Evolutionary conservation across 1,140 invertebrate genomes (phyloP), one percentile per base, ranked within the genome.

Genomic region (Diorhabda sublineata): DNA sequence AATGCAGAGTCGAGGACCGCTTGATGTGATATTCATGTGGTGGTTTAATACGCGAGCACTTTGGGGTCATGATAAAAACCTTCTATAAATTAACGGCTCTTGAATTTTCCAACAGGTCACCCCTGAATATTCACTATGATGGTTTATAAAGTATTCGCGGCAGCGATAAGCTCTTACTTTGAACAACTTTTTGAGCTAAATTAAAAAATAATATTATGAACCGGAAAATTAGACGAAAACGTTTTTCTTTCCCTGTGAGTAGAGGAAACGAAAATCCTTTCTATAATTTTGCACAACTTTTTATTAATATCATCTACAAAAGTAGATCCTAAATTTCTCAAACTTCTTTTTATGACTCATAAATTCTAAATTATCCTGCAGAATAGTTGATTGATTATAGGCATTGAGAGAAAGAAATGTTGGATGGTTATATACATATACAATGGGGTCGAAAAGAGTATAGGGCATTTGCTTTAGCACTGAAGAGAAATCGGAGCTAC

Each of bases 201-300:
- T 52, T 52, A 52, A 52, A 52, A 52, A 52, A 52, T 52, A 52
- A 52, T 52, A 52, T 52, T 52, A 52, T 52, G 47, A 52, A 52
- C 2, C 47, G 47, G 47, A 52, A 52, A 52, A 52, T 52, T 52
- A 52, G 47, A 52, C 47, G 47, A 6, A n/a, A 52, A 52, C 47
- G 6, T 52, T 52, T 52, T 52, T 52, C 47, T 52, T n/a, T 26
- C 26, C 26, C 26, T 26, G 26, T 26, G 26, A 26, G 26, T 26
- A 26, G 26, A 26, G 26, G 26, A 26, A 26, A 26, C 26, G 1
- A 26, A 26, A 26, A 2, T 26, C 26, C 26, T 26, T 26, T 26
- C 26, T 26, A 26, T 26, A 26, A 26, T 26, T 26, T 26, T 26
- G 26, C 26, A 26, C 26, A 26, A 26, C 26, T 26, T 26, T 26